Percentiles rank a stretch among this genome's conserved stretches.
Conservation (phyloP, 2,888 invertebrate genomes). For the Cephus sareptanus region DNA sequence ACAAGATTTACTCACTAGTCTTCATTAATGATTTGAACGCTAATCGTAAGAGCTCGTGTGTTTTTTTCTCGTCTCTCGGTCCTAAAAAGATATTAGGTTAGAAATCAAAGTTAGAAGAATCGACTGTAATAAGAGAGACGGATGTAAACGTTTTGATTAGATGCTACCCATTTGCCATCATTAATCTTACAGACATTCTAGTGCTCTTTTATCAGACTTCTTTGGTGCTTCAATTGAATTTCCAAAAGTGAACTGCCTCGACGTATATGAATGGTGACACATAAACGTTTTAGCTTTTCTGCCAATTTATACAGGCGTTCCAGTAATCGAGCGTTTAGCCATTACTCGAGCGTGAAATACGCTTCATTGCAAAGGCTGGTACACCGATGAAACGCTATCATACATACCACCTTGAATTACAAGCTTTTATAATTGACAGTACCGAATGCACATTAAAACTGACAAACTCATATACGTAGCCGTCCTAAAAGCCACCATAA, state of each 20-base stretch:
- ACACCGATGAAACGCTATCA: neutral
- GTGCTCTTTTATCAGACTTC: neutral
- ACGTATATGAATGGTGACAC: neutral
- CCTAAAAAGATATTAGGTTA: neutral
- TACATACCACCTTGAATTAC: neutral
- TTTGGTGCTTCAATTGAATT: neutral
- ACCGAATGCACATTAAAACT: neutral
- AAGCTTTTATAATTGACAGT: neutral
- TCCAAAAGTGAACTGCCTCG: neutral
- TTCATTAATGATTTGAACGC: neutral
- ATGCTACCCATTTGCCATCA: neutral
- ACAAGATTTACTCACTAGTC: neutral
- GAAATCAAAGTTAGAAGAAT: neutral
- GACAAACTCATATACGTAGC: neutral
- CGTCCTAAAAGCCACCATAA: neutral
- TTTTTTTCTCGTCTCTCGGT: neutral
- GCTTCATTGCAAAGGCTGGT: neutral
- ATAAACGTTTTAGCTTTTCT: neutral
- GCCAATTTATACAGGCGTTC: neutral
- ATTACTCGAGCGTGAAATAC: neutral
- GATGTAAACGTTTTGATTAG: neutral
- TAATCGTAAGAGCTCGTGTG: neutral
- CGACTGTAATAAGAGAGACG: neutral
- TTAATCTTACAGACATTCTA: neutral
- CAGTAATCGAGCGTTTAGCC: neutral